Base-by-base conservation (phyloP, 2,888 invertebrate genomes). In the Scaptomyza parva region DNA sequence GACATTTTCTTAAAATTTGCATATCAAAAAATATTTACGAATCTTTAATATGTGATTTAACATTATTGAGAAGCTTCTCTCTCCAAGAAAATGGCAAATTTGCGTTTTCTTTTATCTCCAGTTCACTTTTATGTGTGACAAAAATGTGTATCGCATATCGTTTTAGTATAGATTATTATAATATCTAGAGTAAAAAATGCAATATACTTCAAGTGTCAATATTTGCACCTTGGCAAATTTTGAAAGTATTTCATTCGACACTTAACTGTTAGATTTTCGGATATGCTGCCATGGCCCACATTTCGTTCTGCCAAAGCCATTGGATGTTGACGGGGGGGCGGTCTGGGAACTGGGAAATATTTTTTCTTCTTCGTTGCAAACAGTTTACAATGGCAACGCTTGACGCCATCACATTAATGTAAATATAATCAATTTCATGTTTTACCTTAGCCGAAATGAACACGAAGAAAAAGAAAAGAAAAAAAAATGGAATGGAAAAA, bases 401-500 rank as follows among this genome's bases (percentile, higher is more conserved):
- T 78, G 75, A 87, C 75, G 84, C 84, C 79, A 79, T 83, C 82
- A 72, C 85, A 84, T 88, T 80, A 85, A 89, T 88, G 85, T 86
- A 90, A 87, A 88, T 88, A 86, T 87, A 88, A 89, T 86, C 89
- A 89, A 89, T 89, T 89, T 88, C 78, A 83, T 88, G 88, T 88
- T 88, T 88, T 79, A 58, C 74, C 79, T 76, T 55, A 63, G 78
- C 75, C 78, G 41, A 80, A 86, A 83, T 75, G 68, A 65, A 62
- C 51, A 59, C 40, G 40, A 53, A 28, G 24, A 28, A 53, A 50
- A 47, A 53, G 35, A 54, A 24, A 9, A 7, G 9, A 7, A 18
- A 18, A n/a, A 44, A 26, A 9, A 44, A 11, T 14, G 3, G 11
- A 43, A 58, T 61, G 55, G 62, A 61, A 65, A 67, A 69, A 71